phyloP scores from a whole-genome alignment of 53 echinoderm and acorn worm genomes.

The Temnopleurus reevesii region DNA sequence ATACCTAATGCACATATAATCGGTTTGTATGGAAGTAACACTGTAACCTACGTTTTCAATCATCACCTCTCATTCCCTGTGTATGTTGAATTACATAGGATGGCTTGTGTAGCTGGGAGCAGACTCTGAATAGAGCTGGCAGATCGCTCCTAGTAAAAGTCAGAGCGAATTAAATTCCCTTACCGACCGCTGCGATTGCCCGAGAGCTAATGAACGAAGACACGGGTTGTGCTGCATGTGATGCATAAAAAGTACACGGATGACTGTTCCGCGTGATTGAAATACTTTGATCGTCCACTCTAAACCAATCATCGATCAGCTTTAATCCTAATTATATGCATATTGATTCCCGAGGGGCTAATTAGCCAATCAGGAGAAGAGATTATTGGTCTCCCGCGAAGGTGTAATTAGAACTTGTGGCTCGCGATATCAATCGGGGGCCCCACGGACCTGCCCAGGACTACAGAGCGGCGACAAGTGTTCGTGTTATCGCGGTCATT shows the following conservation, averaged over 20 bases:
- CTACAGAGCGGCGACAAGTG: background rate
- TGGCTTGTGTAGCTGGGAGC: background rate
- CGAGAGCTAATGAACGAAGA: background rate
- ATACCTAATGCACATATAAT: background rate
- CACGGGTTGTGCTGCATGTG: background rate
- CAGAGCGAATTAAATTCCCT: background rate
- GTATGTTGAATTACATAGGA: background rate
- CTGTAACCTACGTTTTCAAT: background rate
- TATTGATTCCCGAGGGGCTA: constrained; percentile 7
- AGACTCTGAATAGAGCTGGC: background rate
- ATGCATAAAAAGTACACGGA: constrained; percentile 30
- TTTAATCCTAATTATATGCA: background rate
- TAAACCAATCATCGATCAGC: background rate
- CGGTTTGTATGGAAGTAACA: background rate
- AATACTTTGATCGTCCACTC: constrained; percentile 27
- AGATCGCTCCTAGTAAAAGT: constrained; percentile 12
- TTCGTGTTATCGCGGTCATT: constrained; percentile 19
- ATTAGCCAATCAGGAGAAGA: constrained; percentile 26
- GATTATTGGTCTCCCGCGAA: background rate
- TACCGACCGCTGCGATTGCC: constrained; percentile 15
- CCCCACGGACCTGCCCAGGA: background rate
- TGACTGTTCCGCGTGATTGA: constrained; percentile 29
- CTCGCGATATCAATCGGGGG: background rate
- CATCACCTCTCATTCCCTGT: background rate
- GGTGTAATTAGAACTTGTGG: constrained; percentile 25